These are phyloP conservation scores for Laothoe populi DNA, from an alignment of 2,888 invertebrate species.

Conservation along the genomic window DNA sequence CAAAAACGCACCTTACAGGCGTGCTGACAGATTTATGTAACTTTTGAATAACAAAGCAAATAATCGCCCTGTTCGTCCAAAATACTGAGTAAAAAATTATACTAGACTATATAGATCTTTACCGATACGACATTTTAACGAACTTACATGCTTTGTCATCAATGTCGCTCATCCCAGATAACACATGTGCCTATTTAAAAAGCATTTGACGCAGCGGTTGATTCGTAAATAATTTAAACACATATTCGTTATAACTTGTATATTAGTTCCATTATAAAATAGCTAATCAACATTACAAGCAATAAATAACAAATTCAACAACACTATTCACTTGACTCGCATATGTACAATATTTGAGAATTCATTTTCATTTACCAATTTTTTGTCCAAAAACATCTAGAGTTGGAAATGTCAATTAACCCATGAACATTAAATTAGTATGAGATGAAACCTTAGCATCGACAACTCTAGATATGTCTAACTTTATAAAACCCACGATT, in stretches of 20 bases:
- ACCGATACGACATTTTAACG: no score
- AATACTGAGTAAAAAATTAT: no score
- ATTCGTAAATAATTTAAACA: neutral
- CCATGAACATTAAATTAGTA: neutral
- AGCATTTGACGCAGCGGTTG: no score
- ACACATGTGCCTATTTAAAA: no score
- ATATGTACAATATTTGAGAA: conserved; percentile 68
- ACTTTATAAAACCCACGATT: neutral
- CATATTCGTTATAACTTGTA: conserved; percentile 38
- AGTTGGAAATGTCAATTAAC: neutral
- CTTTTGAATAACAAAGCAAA: no score
- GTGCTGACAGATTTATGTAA: no score
- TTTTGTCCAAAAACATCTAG: neutral
- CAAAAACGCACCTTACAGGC: no score
- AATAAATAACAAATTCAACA: conserved; percentile 80
- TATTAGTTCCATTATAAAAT: conserved; percentile 77
- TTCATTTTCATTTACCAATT: conserved; percentile 38
- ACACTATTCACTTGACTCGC: conserved; percentile 70
- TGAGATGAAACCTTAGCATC: neutral
- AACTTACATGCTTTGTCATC: no score
- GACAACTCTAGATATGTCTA: conserved; percentile 10
- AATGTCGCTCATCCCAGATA: no score
- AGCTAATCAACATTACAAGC: conserved; percentile 76
- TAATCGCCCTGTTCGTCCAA: no score
- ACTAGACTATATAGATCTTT: no score